Conservation (phyloP, 2,888 invertebrate genomes). For the Reticulitermes lucifugus region DNA sequence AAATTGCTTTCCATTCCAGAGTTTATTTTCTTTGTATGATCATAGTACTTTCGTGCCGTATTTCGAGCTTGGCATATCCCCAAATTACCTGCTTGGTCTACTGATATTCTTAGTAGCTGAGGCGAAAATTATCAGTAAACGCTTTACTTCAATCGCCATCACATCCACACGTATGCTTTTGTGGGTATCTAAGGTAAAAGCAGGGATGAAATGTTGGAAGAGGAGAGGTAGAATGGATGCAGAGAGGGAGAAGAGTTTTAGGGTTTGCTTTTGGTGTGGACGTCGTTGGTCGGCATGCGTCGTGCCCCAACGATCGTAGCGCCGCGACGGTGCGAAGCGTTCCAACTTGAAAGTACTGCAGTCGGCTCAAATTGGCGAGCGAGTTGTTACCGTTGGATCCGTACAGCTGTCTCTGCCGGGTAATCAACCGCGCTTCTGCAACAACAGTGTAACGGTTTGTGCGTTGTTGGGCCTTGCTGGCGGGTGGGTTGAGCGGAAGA, state of each 20-base stretch:
- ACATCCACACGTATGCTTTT: not conserved
- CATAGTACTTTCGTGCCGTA: no score
- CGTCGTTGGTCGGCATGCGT: conserved; percentile 13
- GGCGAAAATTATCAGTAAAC: not conserved
- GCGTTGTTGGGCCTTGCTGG: no score
- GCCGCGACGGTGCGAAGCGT: not conserved
- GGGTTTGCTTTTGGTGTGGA: not conserved
- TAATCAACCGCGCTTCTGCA: no score
- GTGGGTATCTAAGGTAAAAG: not conserved
- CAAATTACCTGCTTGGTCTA: no score
- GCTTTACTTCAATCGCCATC: not conserved
- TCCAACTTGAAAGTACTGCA: not conserved
- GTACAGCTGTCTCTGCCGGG: no score
- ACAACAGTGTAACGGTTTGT: no score
- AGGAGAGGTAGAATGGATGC: not conserved
- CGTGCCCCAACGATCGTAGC: conserved; percentile 1
- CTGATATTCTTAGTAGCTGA: no score
- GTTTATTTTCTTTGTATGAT: no score
- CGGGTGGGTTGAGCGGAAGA: no score
- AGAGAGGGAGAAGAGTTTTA: not conserved
- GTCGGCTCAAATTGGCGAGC: not conserved
- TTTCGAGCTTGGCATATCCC: no score
- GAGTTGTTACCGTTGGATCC: no score
- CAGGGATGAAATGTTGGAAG: not conserved
- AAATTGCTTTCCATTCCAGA: no score